Conservation (phyloP, 92 coral and sea anemone species). For the Diadumene lineata region DNA sequence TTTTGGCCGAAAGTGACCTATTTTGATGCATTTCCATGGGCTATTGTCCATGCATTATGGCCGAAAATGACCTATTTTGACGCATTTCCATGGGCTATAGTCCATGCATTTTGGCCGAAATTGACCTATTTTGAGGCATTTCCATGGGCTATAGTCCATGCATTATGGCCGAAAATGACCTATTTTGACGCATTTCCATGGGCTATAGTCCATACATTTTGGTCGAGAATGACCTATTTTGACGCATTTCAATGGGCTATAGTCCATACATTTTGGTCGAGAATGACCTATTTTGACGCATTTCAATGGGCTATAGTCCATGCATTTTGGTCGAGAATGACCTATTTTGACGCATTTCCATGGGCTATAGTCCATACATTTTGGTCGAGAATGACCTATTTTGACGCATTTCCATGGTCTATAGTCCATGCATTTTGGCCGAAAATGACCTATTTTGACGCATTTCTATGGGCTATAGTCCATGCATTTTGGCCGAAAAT, state of each 20-base stretch:
- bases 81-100: not conserved
- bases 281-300: not conserved
- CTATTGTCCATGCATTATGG: not conserved
- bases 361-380: too few relatives aligned
- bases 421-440: not conserved
- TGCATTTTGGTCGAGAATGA: not conserved
- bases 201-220: not conserved
- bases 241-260: not conserved
- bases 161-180: not conserved
- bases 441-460: not conserved
- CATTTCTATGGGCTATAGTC: slow-evolving; percentile 3
- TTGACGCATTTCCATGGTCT: slow-evolving; percentile 1
- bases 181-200: not conserved
- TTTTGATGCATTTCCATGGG: not conserved
- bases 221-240: not conserved
- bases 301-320: not conserved
- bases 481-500: not conserved
- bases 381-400: not conserved
- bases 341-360: too few relatives aligned
- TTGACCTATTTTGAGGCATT: not conserved
- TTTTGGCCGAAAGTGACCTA: not conserved
- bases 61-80: not conserved
- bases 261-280: not conserved
- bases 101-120: not conserved
- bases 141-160: not conserved